Conservation (phyloP, 2,797 vertebrate species). For the Anabacerthia variegaticeps region DNA sequence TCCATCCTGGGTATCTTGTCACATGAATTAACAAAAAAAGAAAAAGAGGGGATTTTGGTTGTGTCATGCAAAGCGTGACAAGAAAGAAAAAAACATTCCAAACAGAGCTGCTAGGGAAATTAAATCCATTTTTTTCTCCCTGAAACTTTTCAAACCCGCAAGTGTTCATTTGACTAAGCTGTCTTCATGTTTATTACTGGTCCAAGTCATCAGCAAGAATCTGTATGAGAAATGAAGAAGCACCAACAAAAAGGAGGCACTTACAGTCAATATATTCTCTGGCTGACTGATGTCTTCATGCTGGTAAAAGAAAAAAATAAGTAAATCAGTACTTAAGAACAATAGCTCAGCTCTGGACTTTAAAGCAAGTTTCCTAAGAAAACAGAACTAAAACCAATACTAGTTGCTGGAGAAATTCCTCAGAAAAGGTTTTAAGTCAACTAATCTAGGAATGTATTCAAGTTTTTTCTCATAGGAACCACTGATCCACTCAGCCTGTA, state of each 20-base stretch:
- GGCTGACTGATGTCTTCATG: slow-evolving; percentile 85
- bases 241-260: slow-evolving; percentile 11
- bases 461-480: not conserved
- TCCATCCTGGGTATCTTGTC: not conserved
- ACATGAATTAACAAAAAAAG: not conserved
- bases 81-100: not conserved
- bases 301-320: slow-evolving; percentile 51
- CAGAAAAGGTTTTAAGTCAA: not conserved
- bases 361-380: not conserved
- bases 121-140: not conserved
- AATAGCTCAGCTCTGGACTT: not conserved
- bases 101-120: not conserved
- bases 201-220: not conserved
- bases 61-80: not conserved
- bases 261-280: slow-evolving; percentile 75
- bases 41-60: not conserved
- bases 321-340: not conserved
- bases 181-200: not conserved
- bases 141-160: not conserved
- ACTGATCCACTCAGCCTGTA: not conserved
- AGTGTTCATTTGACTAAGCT: not conserved
- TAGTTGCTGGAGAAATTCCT: not conserved
- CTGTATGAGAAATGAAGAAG: not conserved
- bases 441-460: not conserved
- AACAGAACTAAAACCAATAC: not conserved